Evolutionary conservation across 1,140 invertebrate species (phyloP).

Genomic region (Cylas formicarius): DNA sequence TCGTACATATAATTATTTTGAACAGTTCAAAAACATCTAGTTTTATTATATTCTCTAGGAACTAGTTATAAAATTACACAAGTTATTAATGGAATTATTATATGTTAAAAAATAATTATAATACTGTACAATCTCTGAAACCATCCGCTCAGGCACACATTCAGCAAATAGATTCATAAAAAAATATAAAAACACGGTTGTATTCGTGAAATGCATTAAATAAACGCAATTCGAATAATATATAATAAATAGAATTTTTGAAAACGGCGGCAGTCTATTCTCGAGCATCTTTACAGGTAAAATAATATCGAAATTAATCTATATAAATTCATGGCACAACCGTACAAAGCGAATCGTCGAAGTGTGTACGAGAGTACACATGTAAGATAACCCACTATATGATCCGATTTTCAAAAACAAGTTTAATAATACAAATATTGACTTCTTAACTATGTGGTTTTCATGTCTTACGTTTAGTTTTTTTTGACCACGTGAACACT

Average conservation of each 20-base stretch:
- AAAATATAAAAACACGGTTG: neutral
- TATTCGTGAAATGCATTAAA: neutral
- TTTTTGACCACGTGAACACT: too few species aligned
- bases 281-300: too few species aligned
- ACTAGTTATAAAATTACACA: constrained; percentile 27
- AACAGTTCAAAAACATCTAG: constrained; percentile 26
- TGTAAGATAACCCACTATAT: too few species aligned
- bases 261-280: too few species aligned
- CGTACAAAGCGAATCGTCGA: too few species aligned
- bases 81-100: constrained; percentile 27
- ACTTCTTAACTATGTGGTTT: too few species aligned
- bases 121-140: constrained; percentile 30
- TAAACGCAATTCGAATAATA: neutral
- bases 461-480: too few species aligned
- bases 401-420: too few species aligned
- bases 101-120: constrained; percentile 27
- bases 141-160: constrained; percentile 4
- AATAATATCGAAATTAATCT: too few species aligned
- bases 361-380: too few species aligned
- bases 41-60: constrained; percentile 31
- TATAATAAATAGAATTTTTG: neutral
- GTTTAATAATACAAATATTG: too few species aligned
- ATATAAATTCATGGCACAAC: constrained; percentile 3
- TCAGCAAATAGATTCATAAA: neutral
- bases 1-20: too few species aligned